phyloP scores from a whole-genome alignment of 2,797 vertebrate genomes.

The Melanotaenia maccullochi region DNA sequence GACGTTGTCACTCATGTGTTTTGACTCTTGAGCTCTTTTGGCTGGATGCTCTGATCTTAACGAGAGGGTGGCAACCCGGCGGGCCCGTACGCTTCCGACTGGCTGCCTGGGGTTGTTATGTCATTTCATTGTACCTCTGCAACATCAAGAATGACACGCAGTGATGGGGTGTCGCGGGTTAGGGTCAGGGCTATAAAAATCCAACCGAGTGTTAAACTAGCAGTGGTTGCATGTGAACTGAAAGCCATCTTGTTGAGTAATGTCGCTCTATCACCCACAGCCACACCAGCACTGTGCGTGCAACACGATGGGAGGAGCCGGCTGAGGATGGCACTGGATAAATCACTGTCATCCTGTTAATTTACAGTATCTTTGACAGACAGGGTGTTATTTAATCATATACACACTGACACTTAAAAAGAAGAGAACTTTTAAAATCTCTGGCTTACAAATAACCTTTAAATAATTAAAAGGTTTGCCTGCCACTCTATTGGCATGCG shows the following conservation, averaged over 20 bases:
- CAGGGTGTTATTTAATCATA: conserved; percentile 57
- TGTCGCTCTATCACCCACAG: conserved; percentile 51
- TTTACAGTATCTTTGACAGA: conserved; percentile 60
- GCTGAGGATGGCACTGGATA: conserved; percentile 35
- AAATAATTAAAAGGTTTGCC: conserved; percentile 78
- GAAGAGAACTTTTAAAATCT: conserved; percentile 55
- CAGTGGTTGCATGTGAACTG: conserved; percentile 55
- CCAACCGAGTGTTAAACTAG: conserved; percentile 69
- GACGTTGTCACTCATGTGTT: conserved; percentile 61
- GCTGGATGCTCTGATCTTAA: conserved; percentile 59
- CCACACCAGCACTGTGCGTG: conserved; percentile 32
- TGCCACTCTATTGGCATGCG: conserved; percentile 71
- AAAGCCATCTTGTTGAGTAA: conserved; percentile 70
- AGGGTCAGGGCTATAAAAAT: conserved; percentile 73
- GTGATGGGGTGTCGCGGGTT: conserved; percentile 56
- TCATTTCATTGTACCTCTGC: conserved; percentile 63
- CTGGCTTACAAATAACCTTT: conserved; percentile 74
- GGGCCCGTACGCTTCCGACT: conserved; percentile 47
- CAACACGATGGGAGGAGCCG: conserved; percentile 56
- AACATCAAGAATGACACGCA: conserved; percentile 53
- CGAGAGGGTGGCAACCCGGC: conserved; percentile 62
- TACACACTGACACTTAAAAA: conserved; percentile 70
- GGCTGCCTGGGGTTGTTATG: conserved; percentile 63
- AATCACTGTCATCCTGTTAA: conserved; percentile 60
- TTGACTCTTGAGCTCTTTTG: conserved; percentile 68